Evolutionary conservation across 2,113 vertebrate genomes (phyloP).

Genomic region (Otis tarda): DNA sequence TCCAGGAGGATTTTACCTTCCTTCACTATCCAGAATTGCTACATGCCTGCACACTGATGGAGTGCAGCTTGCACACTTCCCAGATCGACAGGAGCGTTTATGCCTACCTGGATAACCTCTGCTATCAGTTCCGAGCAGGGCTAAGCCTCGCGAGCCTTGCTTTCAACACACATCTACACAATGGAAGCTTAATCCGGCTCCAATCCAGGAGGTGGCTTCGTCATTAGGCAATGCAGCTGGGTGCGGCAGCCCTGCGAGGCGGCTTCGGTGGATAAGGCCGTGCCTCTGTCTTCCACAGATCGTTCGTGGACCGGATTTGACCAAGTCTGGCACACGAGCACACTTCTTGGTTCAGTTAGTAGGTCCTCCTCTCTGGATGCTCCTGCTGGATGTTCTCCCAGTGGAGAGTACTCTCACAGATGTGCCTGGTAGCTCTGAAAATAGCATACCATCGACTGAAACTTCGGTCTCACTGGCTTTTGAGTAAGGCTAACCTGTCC

Average conservation of each 20-base stretch:
- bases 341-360: not conserved
- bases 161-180: constrained; percentile 33
- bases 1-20: constrained; percentile 37
- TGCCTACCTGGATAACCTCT: not conserved
- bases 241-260: not conserved
- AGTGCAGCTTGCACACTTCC: not conserved
- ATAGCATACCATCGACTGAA: fast-evolving
- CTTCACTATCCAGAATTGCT: not conserved
- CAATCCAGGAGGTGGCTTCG: not conserved
- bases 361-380: not conserved
- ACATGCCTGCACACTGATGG: not conserved
- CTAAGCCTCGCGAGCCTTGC: not conserved
- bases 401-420: not conserved
- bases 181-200: not conserved
- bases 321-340: not conserved
- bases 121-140: not conserved
- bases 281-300: not conserved
- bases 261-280: not conserved
- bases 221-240: not conserved
- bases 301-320: not conserved
- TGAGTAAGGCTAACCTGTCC: not conserved
- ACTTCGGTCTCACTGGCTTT: fast-evolving
- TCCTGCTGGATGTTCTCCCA: not conserved
- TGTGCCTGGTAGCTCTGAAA: not conserved
- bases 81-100: not conserved